Conservation (phyloP, 1,140 invertebrate species). For the Belonocnema kinseyi region DNA sequence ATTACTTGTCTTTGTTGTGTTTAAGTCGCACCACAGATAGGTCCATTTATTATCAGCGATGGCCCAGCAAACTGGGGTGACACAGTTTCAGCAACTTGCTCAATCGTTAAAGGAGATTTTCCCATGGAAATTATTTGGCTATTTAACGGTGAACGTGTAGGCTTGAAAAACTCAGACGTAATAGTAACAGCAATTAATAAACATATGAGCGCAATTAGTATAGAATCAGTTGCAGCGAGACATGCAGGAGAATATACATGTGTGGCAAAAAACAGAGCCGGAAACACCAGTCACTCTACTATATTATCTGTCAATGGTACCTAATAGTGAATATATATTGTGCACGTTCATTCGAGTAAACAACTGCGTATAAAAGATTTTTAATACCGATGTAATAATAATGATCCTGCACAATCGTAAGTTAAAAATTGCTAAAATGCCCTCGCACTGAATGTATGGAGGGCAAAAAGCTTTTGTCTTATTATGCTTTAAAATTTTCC, state of each 20-base stretch:
- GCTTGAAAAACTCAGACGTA: conserved; percentile 80
- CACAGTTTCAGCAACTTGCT: conserved; percentile 82
- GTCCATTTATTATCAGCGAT: conserved; percentile 65
- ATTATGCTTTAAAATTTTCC: too few relatives aligned
- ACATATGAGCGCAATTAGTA: conserved; percentile 85
- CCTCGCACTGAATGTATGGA: too few relatives aligned
- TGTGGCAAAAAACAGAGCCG: conserved; percentile 84
- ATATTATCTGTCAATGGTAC: conserved; percentile 85
- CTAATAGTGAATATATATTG: conserved; percentile 28
- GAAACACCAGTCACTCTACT: conserved; percentile 82
- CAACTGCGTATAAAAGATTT: conserved; percentile 34
- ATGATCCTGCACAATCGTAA: conserved; percentile 39
- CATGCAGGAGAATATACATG: conserved; percentile 90
- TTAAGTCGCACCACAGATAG: conserved; percentile 79
- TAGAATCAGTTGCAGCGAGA: conserved; percentile 83
- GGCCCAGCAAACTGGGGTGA: conserved; percentile 66
- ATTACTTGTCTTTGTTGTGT: conserved; percentile 32
- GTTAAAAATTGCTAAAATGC: conserved; percentile 27
- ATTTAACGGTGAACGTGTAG: conserved; percentile 82
- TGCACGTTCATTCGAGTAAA: conserved; percentile 39
- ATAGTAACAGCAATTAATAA: conserved; percentile 84
- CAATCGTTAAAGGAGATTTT: conserved; percentile 85
- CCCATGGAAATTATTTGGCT: conserved; percentile 86
- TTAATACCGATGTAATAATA: neutral
- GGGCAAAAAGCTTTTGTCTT: too few relatives aligned